Percentiles rank a stretch among this genome's conserved stretches.
Conservation (phyloP, 1,140 invertebrate genomes). For the Macrosteles quadrilineatus region DNA sequence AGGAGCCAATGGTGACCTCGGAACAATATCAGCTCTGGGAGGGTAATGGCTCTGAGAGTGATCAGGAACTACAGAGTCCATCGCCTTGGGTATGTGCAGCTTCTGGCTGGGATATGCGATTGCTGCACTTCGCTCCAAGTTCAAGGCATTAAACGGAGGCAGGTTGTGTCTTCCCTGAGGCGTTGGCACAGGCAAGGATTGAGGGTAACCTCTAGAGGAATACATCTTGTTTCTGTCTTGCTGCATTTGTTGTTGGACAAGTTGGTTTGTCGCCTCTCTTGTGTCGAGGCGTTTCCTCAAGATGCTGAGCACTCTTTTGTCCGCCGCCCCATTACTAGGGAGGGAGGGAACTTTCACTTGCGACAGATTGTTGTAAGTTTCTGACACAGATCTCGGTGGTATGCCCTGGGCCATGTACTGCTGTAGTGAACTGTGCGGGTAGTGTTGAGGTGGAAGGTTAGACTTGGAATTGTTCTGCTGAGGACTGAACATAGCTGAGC, state of each 20-base stretch:
- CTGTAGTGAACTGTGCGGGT: background rate
- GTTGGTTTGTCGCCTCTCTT: slow-evolving; percentile 59
- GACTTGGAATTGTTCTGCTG: background rate
- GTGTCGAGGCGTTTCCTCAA: slow-evolving; percentile 68
- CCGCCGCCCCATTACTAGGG: slow-evolving; percentile 50
- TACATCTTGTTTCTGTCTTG: slow-evolving; percentile 33
- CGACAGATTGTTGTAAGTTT: background rate
- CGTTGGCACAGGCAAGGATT: slow-evolving; percentile 23
- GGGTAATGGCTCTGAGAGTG: slow-evolving; percentile 32
- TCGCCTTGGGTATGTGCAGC: slow-evolving; percentile 66
- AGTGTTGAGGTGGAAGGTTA: background rate
- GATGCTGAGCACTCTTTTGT: slow-evolving; percentile 67
- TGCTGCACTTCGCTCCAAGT: slow-evolving; percentile 47
- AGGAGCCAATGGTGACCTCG: background rate
- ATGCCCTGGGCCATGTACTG: slow-evolving; percentile 10
- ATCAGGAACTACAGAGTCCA: slow-evolving; percentile 58
- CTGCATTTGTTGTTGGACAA: slow-evolving; percentile 50
- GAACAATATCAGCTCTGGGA: slow-evolving; percentile 42
- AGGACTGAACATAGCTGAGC: too few relatives aligned
- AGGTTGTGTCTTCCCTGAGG: slow-evolving; percentile 53
- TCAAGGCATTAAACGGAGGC: slow-evolving; percentile 58
- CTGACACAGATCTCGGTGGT: background rate
- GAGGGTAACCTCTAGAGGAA: slow-evolving; percentile 30
- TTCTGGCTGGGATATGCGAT: slow-evolving; percentile 54
- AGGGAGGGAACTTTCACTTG: background rate